Evolutionary conservation across 2,113 vertebrate genomes (phyloP).

Genomic region (Hydropotes inermis): DNA sequence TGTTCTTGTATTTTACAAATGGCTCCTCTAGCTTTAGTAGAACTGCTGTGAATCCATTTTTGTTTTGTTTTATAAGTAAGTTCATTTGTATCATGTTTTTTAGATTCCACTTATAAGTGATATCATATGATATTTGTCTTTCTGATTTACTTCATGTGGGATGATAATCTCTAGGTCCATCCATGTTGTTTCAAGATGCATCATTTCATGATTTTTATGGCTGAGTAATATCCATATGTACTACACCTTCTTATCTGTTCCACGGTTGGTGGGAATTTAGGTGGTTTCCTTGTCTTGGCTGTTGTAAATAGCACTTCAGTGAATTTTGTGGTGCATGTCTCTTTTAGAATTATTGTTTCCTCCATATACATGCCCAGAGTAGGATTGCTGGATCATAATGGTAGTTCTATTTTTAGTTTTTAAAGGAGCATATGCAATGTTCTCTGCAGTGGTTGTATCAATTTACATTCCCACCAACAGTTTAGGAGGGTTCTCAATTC

Average conservation of each 20-base stretch:
- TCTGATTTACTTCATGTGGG: not conserved
- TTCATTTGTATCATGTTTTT: not conserved
- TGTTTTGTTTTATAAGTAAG: not conserved
- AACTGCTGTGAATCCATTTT: not conserved
- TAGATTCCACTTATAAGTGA: not conserved
- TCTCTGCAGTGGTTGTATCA: not conserved
- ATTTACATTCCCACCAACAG: not conserved
- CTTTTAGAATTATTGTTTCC: not conserved
- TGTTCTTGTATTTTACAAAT: not conserved
- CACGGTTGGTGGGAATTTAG: too few species aligned
- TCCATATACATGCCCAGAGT: not conserved
- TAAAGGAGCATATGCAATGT: not conserved
- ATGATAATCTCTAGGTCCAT: not conserved
- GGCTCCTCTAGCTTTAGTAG: not conserved
- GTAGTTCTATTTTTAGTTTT: not conserved
- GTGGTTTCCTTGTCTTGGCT: not conserved
- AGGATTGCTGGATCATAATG: not conserved
- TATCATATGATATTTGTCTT: not conserved
- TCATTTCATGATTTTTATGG: not conserved
- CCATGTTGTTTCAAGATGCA: not conserved
- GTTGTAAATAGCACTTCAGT: not conserved
- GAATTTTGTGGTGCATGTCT: not conserved
- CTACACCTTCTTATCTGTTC: not conserved
- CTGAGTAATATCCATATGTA: not conserved
- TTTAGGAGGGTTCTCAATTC: not conserved